These are phyloP conservation scores for Platerodrilus igneus DNA, from an alignment of 2,888 invertebrate species.

Conservation along the genomic window DNA sequence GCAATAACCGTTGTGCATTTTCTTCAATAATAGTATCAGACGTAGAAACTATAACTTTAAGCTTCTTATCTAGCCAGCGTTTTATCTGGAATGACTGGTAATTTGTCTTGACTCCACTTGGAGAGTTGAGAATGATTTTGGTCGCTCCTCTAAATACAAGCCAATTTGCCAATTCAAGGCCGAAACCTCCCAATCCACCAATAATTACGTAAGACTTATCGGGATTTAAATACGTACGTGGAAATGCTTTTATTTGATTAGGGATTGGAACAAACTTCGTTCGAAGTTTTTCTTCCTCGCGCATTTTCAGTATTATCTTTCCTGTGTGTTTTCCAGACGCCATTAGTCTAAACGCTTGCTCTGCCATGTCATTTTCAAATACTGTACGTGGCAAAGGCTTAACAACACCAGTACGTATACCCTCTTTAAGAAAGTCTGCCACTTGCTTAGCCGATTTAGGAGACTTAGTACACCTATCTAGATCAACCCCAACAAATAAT, in stretches of 20 bases:
- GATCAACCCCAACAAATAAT: constrained; percentile 94
- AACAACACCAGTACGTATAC: constrained; percentile 83
- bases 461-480: constrained; percentile 86
- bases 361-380: constrained; percentile 80
- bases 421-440: constrained; percentile 71
- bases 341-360: constrained; percentile 92
- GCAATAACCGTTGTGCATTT: constrained; percentile 62
- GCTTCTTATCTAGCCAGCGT: constrained; percentile 60
- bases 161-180: constrained; percentile 89
- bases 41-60: constrained; percentile 60
- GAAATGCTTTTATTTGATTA: constrained; percentile 71
- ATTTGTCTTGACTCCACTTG: constrained; percentile 85
- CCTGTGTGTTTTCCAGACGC: constrained; percentile 98
- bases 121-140: constrained; percentile 78
- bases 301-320: constrained; percentile 87
- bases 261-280: constrained; percentile 48
- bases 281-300: constrained; percentile 67
- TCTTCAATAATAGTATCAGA: constrained; percentile 57
- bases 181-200: constrained; percentile 96
- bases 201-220: constrained; percentile 71
- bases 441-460: constrained; percentile 69
- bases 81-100: constrained; percentile 85
- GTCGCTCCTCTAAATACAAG: constrained; percentile 80
- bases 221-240: constrained; percentile 79
- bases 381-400: constrained; percentile 81